Percentiles rank a stretch among this genome's conserved stretches.
phyloP scores from a whole-genome alignment of 2,113 vertebrate genomes.

The Limanda limanda region DNA sequence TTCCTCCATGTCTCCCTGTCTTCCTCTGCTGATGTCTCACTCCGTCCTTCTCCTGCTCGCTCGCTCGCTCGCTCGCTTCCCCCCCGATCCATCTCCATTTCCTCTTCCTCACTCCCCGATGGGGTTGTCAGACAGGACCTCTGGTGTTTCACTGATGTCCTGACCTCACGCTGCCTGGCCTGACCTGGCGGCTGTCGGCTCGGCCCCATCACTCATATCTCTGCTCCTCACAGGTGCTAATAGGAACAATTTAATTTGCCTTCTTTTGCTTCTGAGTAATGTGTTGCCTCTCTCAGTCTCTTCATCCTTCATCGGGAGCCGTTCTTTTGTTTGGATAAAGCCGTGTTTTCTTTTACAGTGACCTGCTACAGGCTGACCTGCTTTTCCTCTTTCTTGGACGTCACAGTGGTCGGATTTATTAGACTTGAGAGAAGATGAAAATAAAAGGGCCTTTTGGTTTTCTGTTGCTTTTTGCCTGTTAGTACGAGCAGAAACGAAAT shows the following conservation, averaged over 20 bases:
- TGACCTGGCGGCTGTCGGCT: conserved; percentile 1
- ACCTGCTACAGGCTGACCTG: background rate
- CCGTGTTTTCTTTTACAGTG: conserved; percentile 12
- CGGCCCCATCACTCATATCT: conserved; percentile 9
- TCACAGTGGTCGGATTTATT: conserved; percentile 18
- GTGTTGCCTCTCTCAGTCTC: conserved; percentile 6
- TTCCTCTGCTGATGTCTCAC: conserved; percentile 67
- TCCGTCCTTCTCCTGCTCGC: conserved; percentile 32
- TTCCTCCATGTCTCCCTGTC: conserved; percentile 67
- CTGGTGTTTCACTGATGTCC: conserved; percentile 60
- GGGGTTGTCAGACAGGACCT: conserved; percentile 60
- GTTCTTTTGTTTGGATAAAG: conserved; percentile 43
- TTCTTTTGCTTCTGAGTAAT: conserved; percentile 23
- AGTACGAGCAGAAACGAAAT: conserved; percentile 15
- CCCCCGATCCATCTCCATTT: conserved; percentile 38
- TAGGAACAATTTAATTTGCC: conserved; percentile 22
- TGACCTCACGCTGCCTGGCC: conserved; percentile 32
- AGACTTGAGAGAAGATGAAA: conserved; percentile 10
- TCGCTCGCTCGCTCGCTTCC: background rate
- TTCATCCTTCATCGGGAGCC: conserved; percentile 26
- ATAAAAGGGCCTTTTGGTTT: background rate
- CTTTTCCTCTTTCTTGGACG: conserved; percentile 1
- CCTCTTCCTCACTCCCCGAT: conserved; percentile 42
- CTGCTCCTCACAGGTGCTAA: conserved; percentile 38
- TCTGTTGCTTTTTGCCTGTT: background rate